Percentiles rank a stretch among this genome's conserved stretches.
phyloP scores from a whole-genome alignment of 92 coral and sea anemone genomes.

The Actinostola sp. region DNA sequence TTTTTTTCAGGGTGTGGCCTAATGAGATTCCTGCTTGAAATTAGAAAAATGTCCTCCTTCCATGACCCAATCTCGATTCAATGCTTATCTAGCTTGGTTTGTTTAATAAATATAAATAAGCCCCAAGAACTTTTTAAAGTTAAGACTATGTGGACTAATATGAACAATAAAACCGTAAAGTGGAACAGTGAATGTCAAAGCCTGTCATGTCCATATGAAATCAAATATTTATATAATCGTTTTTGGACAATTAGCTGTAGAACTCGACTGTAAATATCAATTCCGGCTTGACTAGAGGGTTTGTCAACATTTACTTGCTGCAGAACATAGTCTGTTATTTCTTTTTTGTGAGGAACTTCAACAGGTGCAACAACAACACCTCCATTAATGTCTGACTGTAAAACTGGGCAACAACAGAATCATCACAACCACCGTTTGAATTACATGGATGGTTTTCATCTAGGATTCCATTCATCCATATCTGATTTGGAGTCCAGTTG shows the following conservation, averaged over 20 bases:
- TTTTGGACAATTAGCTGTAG: not conserved
- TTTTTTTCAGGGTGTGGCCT: no score
- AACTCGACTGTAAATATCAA: conserved; percentile 47
- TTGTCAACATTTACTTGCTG: conserved; percentile 39
- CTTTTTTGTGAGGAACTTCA: conserved; percentile 16
- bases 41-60: no score
- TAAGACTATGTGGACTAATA: no score
- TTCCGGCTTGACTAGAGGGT: conserved; percentile 62
- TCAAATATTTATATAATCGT: no score
- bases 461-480: conserved; percentile 40
- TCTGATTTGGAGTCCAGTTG: conserved; percentile 29
- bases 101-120: no score
- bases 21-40: no score
- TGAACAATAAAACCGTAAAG: no score
- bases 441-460: conserved; percentile 24
- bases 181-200: no score
- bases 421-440: conserved; percentile 1
- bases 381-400: conserved; percentile 21
- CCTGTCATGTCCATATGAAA: no score
- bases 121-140: no score
- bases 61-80: no score
- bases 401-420: conserved; percentile 24
- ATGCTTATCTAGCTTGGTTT: no score
- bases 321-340: conserved; percentile 22
- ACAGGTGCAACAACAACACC: conserved; percentile 39